Conservation (phyloP, 2,797 vertebrate genomes). For the Ctenopoma multispine region DNA sequence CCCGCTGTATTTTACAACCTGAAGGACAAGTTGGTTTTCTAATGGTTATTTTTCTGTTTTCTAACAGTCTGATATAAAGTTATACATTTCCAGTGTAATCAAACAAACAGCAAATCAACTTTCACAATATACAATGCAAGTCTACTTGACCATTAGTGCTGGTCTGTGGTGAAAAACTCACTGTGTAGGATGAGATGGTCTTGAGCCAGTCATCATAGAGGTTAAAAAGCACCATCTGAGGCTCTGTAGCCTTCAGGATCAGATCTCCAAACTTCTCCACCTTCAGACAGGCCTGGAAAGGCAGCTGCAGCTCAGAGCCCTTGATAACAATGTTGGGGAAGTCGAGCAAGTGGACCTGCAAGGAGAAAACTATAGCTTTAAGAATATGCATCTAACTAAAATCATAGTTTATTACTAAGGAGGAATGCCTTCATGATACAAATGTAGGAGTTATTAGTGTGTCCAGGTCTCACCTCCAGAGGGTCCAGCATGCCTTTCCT, state of each 20-base stretch:
- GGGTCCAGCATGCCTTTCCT: conserved; percentile 99
- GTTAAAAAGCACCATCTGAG: conserved; percentile 99
- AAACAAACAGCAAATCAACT: background rate
- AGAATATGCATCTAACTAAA: background rate
- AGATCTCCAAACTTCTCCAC: conserved; percentile 99
- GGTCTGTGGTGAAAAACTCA: conserved; percentile 70
- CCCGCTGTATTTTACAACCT: background rate
- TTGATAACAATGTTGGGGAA: conserved; percentile 99
- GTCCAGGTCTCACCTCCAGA: conserved; percentile 88
- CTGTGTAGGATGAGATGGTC: conserved; percentile 99
- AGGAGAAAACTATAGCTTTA: conserved; percentile 13
- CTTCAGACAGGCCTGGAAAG: conserved; percentile 99
- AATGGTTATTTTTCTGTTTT: rapidly evolving
- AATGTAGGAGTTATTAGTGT: background rate
- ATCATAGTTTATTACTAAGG: rapidly evolving
- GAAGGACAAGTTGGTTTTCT: background rate
- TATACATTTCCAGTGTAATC: background rate
- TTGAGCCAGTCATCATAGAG: conserved; percentile 99
- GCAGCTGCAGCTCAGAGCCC: conserved; percentile 97
- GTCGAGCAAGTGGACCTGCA: conserved; percentile 97
- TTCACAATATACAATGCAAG: background rate
- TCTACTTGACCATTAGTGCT: background rate
- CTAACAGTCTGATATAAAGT: background rate
- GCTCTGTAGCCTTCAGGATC: conserved; percentile 98
- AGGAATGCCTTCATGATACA: background rate